These are phyloP conservation scores for Oreochromis tanganicae DNA, from an alignment of 2,113 vertebrate species.

Conservation along the genomic window DNA sequence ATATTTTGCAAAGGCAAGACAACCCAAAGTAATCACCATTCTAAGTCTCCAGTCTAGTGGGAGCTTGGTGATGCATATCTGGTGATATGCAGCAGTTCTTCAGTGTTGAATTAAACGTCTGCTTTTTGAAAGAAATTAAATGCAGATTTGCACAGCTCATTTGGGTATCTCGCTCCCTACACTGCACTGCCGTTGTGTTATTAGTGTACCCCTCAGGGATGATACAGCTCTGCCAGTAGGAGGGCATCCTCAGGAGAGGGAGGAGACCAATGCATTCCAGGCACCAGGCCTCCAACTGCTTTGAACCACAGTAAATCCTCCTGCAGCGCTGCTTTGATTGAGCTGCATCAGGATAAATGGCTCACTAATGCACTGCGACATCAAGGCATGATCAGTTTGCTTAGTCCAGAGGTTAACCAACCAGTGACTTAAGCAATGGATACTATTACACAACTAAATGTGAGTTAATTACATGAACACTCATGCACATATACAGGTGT, in stretches of 20 bases:
- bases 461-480: constrained; percentile 5
- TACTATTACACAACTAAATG: constrained; percentile 4
- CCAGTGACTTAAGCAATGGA: neutral
- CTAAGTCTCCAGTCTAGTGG: neutral
- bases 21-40: neutral
- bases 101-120: neutral
- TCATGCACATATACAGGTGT: neutral
- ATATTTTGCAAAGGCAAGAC: neutral
- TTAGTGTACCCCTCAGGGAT: neutral
- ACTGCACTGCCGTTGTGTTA: neutral
- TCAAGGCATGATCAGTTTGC: neutral
- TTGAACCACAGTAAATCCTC: neutral
- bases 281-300: neutral
- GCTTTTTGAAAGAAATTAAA: neutral
- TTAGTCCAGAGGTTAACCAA: neutral
- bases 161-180: neutral
- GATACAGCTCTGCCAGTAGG: neutral
- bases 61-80: neutral
- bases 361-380: constrained; percentile 4
- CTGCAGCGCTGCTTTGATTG: neutral
- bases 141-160: neutral
- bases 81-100: neutral
- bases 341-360: neutral
- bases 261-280: neutral
- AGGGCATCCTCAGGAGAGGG: neutral